Percentiles rank a stretch among this genome's conserved stretches.
Conservation (phyloP, 2,113 vertebrate species). For the Leiothrix lutea region DNA sequence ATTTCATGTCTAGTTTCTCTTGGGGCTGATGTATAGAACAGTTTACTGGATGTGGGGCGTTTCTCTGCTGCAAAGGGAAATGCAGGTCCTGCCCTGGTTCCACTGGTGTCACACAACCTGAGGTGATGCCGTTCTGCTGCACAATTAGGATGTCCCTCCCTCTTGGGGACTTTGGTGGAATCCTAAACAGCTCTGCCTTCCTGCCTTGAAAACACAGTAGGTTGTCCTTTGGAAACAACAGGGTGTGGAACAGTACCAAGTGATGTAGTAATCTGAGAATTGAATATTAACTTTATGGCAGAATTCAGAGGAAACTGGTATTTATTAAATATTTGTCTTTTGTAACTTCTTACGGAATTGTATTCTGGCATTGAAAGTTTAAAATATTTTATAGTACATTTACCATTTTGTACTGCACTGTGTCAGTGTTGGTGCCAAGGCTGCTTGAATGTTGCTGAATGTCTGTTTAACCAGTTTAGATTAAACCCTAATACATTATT, state of each 20-base stretch:
- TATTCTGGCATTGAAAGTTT: background rate
- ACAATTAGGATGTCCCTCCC: background rate
- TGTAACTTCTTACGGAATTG: background rate
- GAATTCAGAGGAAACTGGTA: background rate
- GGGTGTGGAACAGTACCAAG: background rate
- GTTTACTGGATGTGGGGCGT: background rate
- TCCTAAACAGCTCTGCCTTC: background rate
- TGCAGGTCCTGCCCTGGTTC: background rate
- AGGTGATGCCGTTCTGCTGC: background rate
- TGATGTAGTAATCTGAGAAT: background rate
- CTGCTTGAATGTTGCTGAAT: background rate
- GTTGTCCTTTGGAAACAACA: background rate
- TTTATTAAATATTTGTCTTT: background rate
- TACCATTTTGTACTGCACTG: background rate
- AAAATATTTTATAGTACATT: background rate
- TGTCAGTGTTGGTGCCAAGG: background rate
- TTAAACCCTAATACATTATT: background rate
- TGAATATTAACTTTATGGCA: background rate
- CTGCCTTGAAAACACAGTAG: background rate
- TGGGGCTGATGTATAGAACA: background rate
- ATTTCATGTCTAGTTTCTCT: background rate
- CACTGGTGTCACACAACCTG: accelerated
- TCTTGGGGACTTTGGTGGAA: background rate
- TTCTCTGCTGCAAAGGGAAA: background rate
- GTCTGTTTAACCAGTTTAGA: background rate